phyloP scores from a whole-genome alignment of 2,797 vertebrate genomes.

The Gorsachius magnificus region DNA sequence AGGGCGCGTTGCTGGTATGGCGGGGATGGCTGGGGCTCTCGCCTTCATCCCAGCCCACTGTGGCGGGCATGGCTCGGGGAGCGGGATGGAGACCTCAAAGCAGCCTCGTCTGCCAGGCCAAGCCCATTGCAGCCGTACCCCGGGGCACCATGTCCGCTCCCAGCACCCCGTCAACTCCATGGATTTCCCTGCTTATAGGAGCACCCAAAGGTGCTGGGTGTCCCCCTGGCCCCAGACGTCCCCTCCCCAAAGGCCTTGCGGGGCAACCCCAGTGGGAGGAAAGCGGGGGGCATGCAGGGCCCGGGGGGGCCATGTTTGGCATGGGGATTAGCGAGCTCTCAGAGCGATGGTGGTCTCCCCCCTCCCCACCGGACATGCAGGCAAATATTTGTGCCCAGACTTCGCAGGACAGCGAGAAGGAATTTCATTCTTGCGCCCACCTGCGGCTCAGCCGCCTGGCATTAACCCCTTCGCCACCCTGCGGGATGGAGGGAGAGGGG shows the following conservation, averaged over 20 bases:
- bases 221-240: neutral
- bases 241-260: neutral
- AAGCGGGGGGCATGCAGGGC: neutral
- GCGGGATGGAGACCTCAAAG: neutral
- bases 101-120: neutral
- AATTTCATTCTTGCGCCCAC: constrained; percentile 71
- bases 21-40: neutral
- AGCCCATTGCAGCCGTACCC: neutral
- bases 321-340: constrained; percentile 56
- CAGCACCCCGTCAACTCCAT: fast-evolving
- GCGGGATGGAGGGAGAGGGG: neutral
- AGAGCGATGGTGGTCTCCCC: constrained; percentile 61
- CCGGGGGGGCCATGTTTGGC: constrained; percentile 36
- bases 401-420: constrained; percentile 72
- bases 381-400: constrained; percentile 75
- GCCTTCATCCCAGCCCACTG: neutral
- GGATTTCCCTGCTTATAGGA: neutral
- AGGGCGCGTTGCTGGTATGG: neutral
- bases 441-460: constrained; percentile 9
- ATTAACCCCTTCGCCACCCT: constrained; percentile 45
- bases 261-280: neutral
- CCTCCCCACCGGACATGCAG: constrained; percentile 70
- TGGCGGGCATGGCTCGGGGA: fast-evolving
- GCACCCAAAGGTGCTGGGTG: neutral
- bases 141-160: fast-evolving